Base-by-base conservation (phyloP, 1,140 invertebrate genomes). In the Hyles vespertilio region DNA sequence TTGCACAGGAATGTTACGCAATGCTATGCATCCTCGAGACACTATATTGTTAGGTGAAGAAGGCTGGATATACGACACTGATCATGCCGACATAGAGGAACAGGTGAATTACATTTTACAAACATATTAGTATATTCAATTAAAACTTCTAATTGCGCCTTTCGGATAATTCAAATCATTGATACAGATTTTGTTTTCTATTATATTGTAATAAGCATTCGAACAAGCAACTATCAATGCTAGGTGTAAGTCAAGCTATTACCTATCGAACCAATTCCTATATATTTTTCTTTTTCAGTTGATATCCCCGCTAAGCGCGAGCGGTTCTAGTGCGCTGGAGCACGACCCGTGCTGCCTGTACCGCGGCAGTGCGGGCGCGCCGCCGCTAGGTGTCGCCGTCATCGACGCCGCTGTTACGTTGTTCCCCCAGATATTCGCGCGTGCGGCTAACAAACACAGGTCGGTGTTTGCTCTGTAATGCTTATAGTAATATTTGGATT, bases 31-130 rank as follows among this genome's bases (percentile, higher is more conserved):
- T 89, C 94, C 95, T 3, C 95, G 97, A 74, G 96, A 98, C 82
- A 95, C 95, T 0, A 94, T 98, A 11, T 93, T 98, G 61, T 89
- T 97, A 45, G 94, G 95, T 32, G 95, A 95, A 49, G 84, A 83
- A 54, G 74, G 81, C 0, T 95, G 96, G 94, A 90, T 97, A 12
- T 96, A 98, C 81, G 97, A 99, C 82, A 98, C 97, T 5, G 98
- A 99, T 90, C 97, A 99, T 89, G 94, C 96, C 59, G 95, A 95
- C 45, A 97, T 99, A 71, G 98, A 99, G 90, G 97, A 99, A 91
- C 98, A 99, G 93, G 97, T 99, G 84, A 77, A 72, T 51, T 54
- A 7, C 32, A 53, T 43, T 43, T 43, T 43, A 53, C 11, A 3
- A 43, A 56, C 22, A 22, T 22, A 22, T 22, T 22, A 22, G 22